Evolutionary conservation across 2,888 invertebrate species (phyloP).

Genomic region (Augiades crinisus): DNA sequence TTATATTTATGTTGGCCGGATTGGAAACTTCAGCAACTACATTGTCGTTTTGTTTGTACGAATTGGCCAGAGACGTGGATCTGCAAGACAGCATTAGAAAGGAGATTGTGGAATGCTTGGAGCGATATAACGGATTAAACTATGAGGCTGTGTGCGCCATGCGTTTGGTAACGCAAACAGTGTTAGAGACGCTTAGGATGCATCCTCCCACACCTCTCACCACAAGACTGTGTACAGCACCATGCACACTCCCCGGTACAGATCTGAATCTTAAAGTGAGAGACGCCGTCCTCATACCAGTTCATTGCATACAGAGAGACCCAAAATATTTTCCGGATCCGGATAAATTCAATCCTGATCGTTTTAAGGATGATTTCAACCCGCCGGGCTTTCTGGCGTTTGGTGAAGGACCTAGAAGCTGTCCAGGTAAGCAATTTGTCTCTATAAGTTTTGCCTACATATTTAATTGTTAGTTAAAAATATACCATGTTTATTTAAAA

Average conservation of each 20-base stretch:
- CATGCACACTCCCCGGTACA: slow-evolving; percentile 55
- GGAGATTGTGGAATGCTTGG: slow-evolving; percentile 59
- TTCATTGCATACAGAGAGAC: slow-evolving; percentile 68
- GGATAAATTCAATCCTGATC: slow-evolving; percentile 65
- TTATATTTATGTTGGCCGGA: slow-evolving; percentile 77
- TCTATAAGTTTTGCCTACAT: neutral
- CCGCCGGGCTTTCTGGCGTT: slow-evolving; percentile 67
- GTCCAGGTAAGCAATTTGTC: slow-evolving; percentile 57
- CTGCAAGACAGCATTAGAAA: slow-evolving; percentile 57
- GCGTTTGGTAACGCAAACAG: slow-evolving; percentile 55
- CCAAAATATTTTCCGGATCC: slow-evolving; percentile 61
- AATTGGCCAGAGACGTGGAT: slow-evolving; percentile 63
- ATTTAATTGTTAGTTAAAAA: neutral
- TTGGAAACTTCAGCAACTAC: slow-evolving; percentile 71
- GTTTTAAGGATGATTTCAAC: slow-evolving; percentile 57
- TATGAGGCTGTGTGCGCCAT: slow-evolving; percentile 66
- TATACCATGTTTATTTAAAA: neutral
- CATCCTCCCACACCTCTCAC: slow-evolving; percentile 72
- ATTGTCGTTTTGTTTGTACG: slow-evolving; percentile 69
- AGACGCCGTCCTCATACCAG: slow-evolving; percentile 64
- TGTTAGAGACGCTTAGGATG: slow-evolving; percentile 62
- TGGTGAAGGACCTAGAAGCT: slow-evolving; percentile 71
- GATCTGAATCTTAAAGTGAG: slow-evolving; percentile 54
- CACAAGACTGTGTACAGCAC: slow-evolving; percentile 63
- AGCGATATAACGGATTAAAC: slow-evolving; percentile 52